These are phyloP conservation scores for Axis porcinus DNA, from an alignment of 2,113 vertebrate genomes.

Conservation along the genomic window DNA sequence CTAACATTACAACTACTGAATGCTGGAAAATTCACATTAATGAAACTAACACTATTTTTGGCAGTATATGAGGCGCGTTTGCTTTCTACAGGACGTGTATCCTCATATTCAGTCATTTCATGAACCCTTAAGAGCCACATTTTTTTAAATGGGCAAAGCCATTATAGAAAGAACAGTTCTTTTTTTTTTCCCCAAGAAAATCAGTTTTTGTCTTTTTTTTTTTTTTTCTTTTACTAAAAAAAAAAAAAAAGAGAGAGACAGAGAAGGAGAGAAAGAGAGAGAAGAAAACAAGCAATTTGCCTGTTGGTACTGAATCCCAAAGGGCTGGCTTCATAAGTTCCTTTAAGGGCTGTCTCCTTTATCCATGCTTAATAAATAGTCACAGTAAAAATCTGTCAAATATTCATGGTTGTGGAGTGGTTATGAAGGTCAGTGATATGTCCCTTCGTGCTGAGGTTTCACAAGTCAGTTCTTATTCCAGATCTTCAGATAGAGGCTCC, in stretches of 20 bases:
- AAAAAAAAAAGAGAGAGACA: constrained; percentile 77
- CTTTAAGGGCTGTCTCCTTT: constrained; percentile 94
- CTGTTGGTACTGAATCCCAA: constrained; percentile 91
- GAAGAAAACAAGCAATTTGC: constrained; percentile 87
- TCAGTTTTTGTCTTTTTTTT: constrained; percentile 83
- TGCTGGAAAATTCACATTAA: constrained; percentile 97
- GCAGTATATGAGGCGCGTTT: constrained; percentile 98
- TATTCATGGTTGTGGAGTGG: constrained; percentile 92
- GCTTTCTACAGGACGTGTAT: constrained; percentile 94
- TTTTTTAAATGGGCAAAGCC: constrained; percentile 88
- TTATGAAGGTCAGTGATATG: constrained; percentile 91
- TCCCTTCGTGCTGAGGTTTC: constrained; percentile 86
- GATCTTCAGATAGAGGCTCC: constrained; percentile 98
- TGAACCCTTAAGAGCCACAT: constrained; percentile 91
- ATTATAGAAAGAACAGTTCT: constrained; percentile 87
- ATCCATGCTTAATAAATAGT: constrained; percentile 99
- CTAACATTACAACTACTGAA: constrained; percentile 98
- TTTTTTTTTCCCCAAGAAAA: constrained; percentile 83
- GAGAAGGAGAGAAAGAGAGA: constrained; percentile 66
- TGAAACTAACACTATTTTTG: constrained; percentile 99
- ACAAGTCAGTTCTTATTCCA: constrained; percentile 91
- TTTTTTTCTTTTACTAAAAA: constrained; percentile 66
- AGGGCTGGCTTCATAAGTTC: constrained; percentile 96
- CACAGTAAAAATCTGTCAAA: constrained; percentile 95
- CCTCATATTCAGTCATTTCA: constrained; percentile 90